Evolutionary conservation across 2,888 invertebrate genomes (phyloP).

Genomic region (Crematogaster levior): DNA sequence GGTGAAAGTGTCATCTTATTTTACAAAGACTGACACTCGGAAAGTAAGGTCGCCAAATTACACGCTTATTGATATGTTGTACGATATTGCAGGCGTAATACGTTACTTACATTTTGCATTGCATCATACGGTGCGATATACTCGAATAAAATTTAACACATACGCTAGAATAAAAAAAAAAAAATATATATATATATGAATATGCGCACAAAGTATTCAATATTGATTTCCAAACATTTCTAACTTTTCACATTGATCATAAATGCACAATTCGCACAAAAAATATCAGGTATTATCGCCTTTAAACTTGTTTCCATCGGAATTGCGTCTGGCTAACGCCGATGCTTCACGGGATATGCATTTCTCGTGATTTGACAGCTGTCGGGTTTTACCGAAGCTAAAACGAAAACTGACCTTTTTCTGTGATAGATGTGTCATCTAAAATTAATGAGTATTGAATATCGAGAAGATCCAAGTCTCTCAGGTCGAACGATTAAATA

Average conservation of each 20-base stretch:
- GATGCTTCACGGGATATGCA: constrained; percentile 21
- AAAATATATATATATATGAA: neutral
- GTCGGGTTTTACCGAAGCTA: constrained; percentile 13
- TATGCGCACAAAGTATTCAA: neutral
- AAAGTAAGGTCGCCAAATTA: constrained; percentile 12
- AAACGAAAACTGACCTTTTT: constrained; percentile 11
- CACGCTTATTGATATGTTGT: constrained; percentile 8
- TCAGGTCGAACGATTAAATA: neutral
- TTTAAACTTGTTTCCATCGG: constrained; percentile 26
- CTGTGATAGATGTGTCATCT: neutral
- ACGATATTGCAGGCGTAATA: neutral
- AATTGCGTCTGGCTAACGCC: constrained; percentile 25
- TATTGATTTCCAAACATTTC: constrained; percentile 37
- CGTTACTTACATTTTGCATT: constrained; percentile 8
- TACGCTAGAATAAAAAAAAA: neutral
- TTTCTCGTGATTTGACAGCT: constrained; percentile 45
- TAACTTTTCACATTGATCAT: neutral
- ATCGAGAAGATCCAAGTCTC: neutral
- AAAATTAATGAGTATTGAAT: constrained; percentile 30
- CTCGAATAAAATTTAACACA: constrained; percentile 7
- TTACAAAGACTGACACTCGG: neutral
- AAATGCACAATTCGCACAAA: constrained; percentile 11
- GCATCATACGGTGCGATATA: neutral
- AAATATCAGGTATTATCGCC: constrained; percentile 31
- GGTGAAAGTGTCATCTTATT: neutral